Conservation (phyloP, 1,140 invertebrate genomes). For the Nixonia krombeini region DNA sequence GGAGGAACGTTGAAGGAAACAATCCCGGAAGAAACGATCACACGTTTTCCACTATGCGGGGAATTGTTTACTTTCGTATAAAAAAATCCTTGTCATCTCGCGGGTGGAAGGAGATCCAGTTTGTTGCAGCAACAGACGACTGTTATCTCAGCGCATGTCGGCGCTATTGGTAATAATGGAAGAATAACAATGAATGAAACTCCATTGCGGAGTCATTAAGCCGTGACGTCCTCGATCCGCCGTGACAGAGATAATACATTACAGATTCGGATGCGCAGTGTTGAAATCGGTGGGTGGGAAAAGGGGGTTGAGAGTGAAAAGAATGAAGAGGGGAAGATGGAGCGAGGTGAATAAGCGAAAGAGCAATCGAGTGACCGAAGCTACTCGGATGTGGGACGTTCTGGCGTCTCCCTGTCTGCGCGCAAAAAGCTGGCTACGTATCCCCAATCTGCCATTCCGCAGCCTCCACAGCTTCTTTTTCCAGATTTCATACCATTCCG, state of each 20-base stretch:
- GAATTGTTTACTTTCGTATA: too few species aligned
- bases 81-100: too few species aligned
- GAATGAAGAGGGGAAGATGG: neutral
- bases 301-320: neutral
- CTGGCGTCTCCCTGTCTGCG: conserved; percentile 59
- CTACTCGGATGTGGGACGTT: conserved; percentile 55
- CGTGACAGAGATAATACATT: too few species aligned
- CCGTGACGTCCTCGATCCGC: neutral
- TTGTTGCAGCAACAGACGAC: too few species aligned
- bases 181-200: conserved; percentile 9
- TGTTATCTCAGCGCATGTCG: conserved; percentile 10
- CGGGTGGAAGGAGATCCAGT: too few species aligned
- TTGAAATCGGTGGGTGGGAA: neutral
- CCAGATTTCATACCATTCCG: neutral
- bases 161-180: conserved; percentile 25
- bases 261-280: too few species aligned
- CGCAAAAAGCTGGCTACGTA: conserved; percentile 51
- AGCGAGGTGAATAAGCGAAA: conserved; percentile 17
- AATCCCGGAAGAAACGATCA: too few species aligned
- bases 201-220: neutral
- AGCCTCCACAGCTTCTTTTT: conserved; percentile 3
- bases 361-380: conserved; percentile 33
- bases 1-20: too few species aligned
- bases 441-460: too few species aligned
- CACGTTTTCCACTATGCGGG: too few species aligned